phyloP scores from a whole-genome alignment of 2,797 vertebrate genomes.

The Sebastes taczanowskii region DNA sequence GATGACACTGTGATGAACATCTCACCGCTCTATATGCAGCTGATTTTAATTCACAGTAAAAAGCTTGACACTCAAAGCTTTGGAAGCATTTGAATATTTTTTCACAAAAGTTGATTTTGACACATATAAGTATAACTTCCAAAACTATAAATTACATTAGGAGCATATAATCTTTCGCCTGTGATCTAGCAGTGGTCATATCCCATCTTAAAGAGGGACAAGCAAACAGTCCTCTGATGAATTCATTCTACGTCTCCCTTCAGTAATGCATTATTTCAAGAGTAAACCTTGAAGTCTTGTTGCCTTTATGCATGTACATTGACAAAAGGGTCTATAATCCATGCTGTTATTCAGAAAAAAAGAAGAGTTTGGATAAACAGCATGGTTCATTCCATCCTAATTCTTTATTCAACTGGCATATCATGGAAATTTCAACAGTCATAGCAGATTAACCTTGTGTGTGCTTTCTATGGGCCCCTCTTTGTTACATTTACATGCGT shows the following conservation, averaged over 20 bases:
- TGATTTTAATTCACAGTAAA: slow-evolving; percentile 51
- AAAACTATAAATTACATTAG: slow-evolving; percentile 16
- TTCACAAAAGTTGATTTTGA: slow-evolving; percentile 14
- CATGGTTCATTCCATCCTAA: slow-evolving; percentile 77
- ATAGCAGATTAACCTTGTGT: slow-evolving; percentile 93
- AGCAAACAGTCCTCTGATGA: slow-evolving; percentile 22
- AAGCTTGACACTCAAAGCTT: slow-evolving; percentile 33
- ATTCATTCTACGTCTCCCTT: slow-evolving; percentile 19
- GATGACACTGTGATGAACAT: slow-evolving; percentile 73
- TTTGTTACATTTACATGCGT: slow-evolving; percentile 94
- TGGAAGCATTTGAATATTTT: slow-evolving; percentile 55
- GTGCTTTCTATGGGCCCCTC: slow-evolving; percentile 81
- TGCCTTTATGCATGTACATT: slow-evolving; percentile 66
- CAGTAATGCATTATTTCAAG: slow-evolving; percentile 46
- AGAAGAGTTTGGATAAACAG: slow-evolving; percentile 76
- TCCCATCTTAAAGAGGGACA: slow-evolving; percentile 16
- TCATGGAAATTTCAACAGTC: slow-evolving; percentile 96
- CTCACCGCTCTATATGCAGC: slow-evolving; percentile 68
- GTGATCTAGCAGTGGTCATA: slow-evolving; percentile 7
- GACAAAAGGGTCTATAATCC: slow-evolving; percentile 67
- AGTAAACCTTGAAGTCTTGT: slow-evolving; percentile 59
- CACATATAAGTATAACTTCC: slow-evolving; percentile 14
- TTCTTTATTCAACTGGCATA: slow-evolving; percentile 88
- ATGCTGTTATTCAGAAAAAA: slow-evolving; percentile 62
- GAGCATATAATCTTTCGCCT: slow-evolving; percentile 17